A percentile compares a stretch with the other conserved stretches of the same genome.
phyloP scores from a whole-genome alignment of 2,113 vertebrate genomes.

The Orcinus orca region DNA sequence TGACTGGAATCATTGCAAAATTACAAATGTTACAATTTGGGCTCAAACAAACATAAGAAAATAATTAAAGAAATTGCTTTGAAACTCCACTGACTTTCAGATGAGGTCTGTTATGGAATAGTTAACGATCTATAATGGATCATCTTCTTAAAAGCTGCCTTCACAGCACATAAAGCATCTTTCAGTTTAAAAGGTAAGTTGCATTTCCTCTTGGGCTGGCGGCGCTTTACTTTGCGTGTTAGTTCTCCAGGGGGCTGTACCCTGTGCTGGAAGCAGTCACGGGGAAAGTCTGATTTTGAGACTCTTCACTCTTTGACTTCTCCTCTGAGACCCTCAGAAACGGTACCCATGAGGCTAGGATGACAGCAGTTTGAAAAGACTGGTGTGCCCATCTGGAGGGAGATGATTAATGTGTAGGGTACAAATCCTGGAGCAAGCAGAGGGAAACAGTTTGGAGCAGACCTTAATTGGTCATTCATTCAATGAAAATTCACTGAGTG shows the following conservation, averaged over 20 bases:
- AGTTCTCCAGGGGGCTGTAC: neutral
- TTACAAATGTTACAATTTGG: neutral
- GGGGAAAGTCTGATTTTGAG: neutral
- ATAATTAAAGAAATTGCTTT: conserved; percentile 28
- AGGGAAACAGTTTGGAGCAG: rapidly evolving
- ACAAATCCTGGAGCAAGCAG: neutral
- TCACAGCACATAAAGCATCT: neutral
- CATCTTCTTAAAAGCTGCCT: neutral
- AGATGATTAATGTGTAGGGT: rapidly evolving
- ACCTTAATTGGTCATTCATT: neutral
- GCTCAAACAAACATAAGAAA: conserved; percentile 30
- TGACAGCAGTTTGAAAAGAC: neutral
- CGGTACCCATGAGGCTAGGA: neutral
- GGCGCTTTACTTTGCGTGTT: neutral
- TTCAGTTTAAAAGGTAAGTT: neutral
- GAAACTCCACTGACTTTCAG: neutral
- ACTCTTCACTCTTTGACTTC: neutral
- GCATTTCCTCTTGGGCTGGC: rapidly evolving
- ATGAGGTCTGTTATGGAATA: neutral
- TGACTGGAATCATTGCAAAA: neutral
- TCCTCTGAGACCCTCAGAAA: neutral
- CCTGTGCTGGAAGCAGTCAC: neutral
- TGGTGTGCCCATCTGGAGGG: rapidly evolving
- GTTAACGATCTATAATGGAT: neutral
- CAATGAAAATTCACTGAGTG: neutral